Evolutionary conservation across 1,140 invertebrate species (phyloP).

Genomic region (Drosophila ogumai): DNA sequence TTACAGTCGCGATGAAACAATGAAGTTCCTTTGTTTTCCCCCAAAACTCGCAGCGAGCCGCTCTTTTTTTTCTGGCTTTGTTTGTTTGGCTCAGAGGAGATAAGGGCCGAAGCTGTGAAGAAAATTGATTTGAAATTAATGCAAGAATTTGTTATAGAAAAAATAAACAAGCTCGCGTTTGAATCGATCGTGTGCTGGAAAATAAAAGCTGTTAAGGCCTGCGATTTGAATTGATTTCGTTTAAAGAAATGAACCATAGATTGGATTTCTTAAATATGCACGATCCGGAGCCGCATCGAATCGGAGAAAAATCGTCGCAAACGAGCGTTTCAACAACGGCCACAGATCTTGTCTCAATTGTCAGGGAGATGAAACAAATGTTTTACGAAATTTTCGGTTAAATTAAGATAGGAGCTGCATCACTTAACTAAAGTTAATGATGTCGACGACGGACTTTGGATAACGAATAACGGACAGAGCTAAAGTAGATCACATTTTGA

Average conservation of each 20-base stretch:
- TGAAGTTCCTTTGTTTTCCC: slow-evolving; percentile 78
- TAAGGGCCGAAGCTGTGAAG: slow-evolving; percentile 75
- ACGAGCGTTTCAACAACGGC: slow-evolving; percentile 18
- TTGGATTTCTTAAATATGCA: slow-evolving; percentile 57
- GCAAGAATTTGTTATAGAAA: slow-evolving; percentile 85
- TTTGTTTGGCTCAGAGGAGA: slow-evolving; percentile 40
- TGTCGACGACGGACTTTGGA: background rate
- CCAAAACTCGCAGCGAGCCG: slow-evolving; percentile 44
- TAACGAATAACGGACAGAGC: slow-evolving; percentile 18
- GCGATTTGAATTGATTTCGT: slow-evolving; percentile 80
- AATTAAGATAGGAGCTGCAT: slow-evolving; percentile 48
- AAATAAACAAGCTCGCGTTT: slow-evolving; percentile 79
- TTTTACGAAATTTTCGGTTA: slow-evolving; percentile 42
- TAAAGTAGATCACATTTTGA: slow-evolving; percentile 28
- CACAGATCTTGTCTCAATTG: slow-evolving; percentile 65
- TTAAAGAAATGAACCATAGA: slow-evolving; percentile 66
- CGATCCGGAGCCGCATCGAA: slow-evolving; percentile 21
- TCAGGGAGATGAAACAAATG: slow-evolving; percentile 48
- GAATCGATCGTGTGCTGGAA: slow-evolving; percentile 67
- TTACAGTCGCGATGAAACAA: slow-evolving; percentile 82
- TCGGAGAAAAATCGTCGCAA: slow-evolving; percentile 31
- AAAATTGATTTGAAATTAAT: slow-evolving; percentile 85
- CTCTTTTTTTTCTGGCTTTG: slow-evolving; percentile 16
- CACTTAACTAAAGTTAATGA: slow-evolving; percentile 31
- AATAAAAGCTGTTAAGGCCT: slow-evolving; percentile 71